A percentile compares a stretch with the other conserved stretches of the same genome.
Evolutionary conservation across 2,797 vertebrate genomes (phyloP).

Genomic region (Benthosema pterotum): DNA sequence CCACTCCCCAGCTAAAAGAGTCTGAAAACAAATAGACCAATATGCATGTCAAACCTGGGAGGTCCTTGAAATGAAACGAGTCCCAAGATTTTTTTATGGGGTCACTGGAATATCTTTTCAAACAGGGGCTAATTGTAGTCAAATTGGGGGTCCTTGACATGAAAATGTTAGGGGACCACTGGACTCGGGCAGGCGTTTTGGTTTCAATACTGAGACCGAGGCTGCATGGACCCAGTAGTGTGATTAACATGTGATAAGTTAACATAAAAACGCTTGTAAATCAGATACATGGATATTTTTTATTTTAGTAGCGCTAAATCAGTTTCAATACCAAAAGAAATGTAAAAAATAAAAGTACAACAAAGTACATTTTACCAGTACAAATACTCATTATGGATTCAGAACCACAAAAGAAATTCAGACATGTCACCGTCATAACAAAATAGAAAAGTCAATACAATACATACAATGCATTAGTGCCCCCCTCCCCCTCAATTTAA

Average conservation of each 20-base stretch:
- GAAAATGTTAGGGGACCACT: no score
- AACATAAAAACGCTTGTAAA: conserved; percentile 13
- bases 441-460: conserved; percentile 82
- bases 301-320: conserved; percentile 73
- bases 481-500: conserved; percentile 58
- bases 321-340: conserved; percentile 78
- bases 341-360: conserved; percentile 75
- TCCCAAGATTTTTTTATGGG: no score
- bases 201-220: no score
- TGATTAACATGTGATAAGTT: background rate
- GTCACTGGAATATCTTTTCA: no score
- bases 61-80: no score
- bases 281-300: conserved; percentile 64
- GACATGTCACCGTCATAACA: conserved; percentile 76
- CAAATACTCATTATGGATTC: conserved; percentile 78
- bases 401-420: conserved; percentile 67
- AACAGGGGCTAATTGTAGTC: no score
- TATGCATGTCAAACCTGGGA: no score
- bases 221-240: background rate
- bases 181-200: no score
- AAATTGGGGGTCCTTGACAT: no score
- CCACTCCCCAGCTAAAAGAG: no score
- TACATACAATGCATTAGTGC: conserved; percentile 78
- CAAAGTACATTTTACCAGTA: conserved; percentile 73
- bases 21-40: no score